Percentiles rank a stretch among this genome's conserved stretches.
phyloP scores from a whole-genome alignment of 2,888 invertebrate species.

The Scotopteryx bipunctaria region DNA sequence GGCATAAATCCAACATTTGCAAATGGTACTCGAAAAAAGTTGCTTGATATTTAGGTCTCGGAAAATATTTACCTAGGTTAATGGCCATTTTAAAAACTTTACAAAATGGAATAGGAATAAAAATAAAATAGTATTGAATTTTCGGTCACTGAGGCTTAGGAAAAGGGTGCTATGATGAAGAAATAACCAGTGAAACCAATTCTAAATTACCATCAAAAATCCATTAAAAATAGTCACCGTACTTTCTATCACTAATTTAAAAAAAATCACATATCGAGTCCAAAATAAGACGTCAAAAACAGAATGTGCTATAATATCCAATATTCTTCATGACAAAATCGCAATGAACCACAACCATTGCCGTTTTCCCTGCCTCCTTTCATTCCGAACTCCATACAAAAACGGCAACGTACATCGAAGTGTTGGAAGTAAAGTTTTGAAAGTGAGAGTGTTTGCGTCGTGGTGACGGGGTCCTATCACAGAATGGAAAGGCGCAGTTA shows the following conservation, averaged over 20 bases:
- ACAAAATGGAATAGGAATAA: no score
- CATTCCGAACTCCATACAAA: background rate
- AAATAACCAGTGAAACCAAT: background rate
- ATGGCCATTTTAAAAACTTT: no score
- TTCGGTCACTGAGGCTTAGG: no score
- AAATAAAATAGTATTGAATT: no score
- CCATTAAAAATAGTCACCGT: conserved; percentile 2
- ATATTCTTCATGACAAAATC: conserved; percentile 15
- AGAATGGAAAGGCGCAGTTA: conserved; percentile 74
- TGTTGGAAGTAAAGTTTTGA: background rate
- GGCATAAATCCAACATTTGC: no score
- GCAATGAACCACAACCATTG: conserved; percentile 40
- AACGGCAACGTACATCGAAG: conserved; percentile 40
- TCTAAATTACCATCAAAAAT: background rate
- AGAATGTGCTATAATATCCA: conserved; percentile 54
- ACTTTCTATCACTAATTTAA: conserved; percentile 53
- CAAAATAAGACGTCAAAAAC: conserved; percentile 58
- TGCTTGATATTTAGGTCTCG: no score
- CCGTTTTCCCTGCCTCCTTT: background rate
- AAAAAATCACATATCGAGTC: conserved; percentile 52
- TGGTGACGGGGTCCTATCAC: conserved; percentile 65
- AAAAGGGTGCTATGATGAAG: no score
- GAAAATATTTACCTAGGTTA: no score
- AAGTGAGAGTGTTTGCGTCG: conserved; percentile 30
- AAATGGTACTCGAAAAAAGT: no score